Evolutionary conservation across 2,888 invertebrate species (phyloP).

Genomic region (Lepidochitona cinerea): DNA sequence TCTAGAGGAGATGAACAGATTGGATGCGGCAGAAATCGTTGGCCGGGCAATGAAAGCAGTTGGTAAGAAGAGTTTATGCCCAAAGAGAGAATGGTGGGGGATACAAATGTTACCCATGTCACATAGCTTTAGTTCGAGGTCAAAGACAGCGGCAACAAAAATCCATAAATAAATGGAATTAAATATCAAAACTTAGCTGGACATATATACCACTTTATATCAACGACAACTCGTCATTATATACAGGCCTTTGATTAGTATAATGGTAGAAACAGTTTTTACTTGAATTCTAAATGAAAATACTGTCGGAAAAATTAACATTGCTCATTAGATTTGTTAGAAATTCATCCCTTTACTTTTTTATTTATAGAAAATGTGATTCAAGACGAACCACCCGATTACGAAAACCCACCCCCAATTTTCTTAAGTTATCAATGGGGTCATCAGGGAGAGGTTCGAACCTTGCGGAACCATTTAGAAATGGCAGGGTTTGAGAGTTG

Average conservation of each 20-base stretch:
- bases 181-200: no score
- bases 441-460: conserved; percentile 62
- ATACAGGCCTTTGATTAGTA: neutral
- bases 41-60: conserved; percentile 61
- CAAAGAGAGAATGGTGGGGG: no score
- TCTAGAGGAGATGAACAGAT: conserved; percentile 63
- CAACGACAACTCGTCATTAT: neutral
- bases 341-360: no score
- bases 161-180: no score
- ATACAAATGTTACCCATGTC: no score
- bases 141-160: no score
- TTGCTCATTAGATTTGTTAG: neutral
- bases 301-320: neutral
- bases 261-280: neutral
- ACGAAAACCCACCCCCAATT: conserved; percentile 36
- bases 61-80: conserved; percentile 45
- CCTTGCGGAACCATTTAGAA: conserved; percentile 59
- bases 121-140: no score
- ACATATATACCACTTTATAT: no score
- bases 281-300: neutral
- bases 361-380: conserved; percentile 41
- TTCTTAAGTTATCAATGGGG: conserved; percentile 68
- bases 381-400: conserved; percentile 43
- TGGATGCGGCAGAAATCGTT: conserved; percentile 61
- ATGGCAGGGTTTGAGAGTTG: conserved; percentile 66